Base-by-base conservation (phyloP, 1,140 invertebrate genomes). In the Telenomus remus region DNA sequence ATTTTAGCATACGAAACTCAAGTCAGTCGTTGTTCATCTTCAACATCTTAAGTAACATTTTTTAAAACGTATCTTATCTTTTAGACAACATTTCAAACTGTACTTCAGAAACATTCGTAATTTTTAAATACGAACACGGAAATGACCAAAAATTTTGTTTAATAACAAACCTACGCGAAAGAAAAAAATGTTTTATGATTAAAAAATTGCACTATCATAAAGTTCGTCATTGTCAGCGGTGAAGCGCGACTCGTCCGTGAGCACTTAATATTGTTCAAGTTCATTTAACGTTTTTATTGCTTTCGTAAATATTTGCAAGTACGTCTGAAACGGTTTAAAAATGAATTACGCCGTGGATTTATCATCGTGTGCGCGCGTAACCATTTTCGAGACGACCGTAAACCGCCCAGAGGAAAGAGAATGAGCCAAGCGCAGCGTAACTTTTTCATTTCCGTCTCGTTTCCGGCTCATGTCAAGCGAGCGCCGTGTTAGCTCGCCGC, bases 401-500 rank as follows among this genome's bases (percentile, higher is more conserved):
- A 59, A 73, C 55, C 63, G 68, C 74, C 60, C 56, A 59, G 59
- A 56, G 75, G 59, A 72, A 77, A 77, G 75, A 77, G 75, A 77
- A 77, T 72, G 63, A 77, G 49, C 64, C 68, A 65, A 77, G 75
- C 73, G 73, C 81, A 81, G 82, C 81, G 83, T 85, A 86, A 86
- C 83, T 86, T 85, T 86, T 86, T 85, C 85, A 85, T 86, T 86
- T 85, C 84, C 84, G 80, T 78, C 72, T 80, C 76, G 77, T 84
- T 82, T 85, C 84, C 83, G 84, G 79, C 77, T 84, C 59, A 78
- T 78, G 75, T 78, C 69, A 78, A 50, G 61, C 75, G 64, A 69
- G 63, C 57, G 59, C 33, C 50, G 47, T 61, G 68, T 81, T 77
- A 69, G 55, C 65, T 69, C 75, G 70, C 56, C 65, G 61, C 74